A percentile compares a stretch with the other conserved stretches of the same genome.
phyloP scores from a whole-genome alignment of 2,113 vertebrate genomes.

The Pitta sordida region DNA sequence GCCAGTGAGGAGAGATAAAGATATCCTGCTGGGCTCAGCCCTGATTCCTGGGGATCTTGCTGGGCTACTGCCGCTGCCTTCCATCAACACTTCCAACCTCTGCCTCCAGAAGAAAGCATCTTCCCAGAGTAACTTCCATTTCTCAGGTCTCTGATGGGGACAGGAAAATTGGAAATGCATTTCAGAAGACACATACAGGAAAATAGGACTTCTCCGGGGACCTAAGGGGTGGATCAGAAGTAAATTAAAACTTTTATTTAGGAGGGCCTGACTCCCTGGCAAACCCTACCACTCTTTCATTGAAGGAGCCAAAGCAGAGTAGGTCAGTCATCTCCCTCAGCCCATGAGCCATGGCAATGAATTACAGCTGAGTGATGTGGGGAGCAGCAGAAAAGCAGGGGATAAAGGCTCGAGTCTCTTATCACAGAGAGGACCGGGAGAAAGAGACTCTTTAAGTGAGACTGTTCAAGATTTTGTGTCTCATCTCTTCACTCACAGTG shows the following conservation, averaged over 20 bases:
- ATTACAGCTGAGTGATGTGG: not conserved
- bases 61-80: not conserved
- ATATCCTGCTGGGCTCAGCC: not conserved
- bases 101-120: not conserved
- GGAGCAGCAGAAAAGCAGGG: not conserved
- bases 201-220: rapidly evolving
- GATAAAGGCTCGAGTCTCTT: not conserved
- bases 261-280: not conserved
- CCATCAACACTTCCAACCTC: not conserved
- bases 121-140: not conserved
- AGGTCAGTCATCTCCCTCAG: not conserved
- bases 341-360: not conserved
- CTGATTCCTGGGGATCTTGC: not conserved
- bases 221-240: not conserved
- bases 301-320: not conserved
- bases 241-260: not conserved
- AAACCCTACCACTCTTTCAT: not conserved
- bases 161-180: not conserved
- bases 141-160: not conserved
- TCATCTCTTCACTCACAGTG: conserved; percentile 19
- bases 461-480: conserved; percentile 14
- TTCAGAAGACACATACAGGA: not conserved
- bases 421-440: not conserved
- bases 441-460: conserved; percentile 24
- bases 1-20: not conserved